phyloP scores from a whole-genome alignment of 2,888 invertebrate genomes.

The Chrysodeixis includens region DNA sequence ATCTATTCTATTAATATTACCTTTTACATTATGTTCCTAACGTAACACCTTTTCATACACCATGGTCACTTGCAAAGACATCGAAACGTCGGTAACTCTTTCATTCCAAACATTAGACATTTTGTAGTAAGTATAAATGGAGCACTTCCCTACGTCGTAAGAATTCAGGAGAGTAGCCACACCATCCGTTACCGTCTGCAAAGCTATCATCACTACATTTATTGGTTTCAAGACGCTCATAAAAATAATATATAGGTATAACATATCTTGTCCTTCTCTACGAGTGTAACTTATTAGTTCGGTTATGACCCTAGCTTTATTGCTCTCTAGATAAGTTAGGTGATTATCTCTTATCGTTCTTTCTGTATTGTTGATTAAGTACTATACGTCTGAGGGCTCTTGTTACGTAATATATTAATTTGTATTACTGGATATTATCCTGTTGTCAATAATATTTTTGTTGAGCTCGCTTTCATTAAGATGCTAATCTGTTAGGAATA shows the following conservation, averaged over 20 bases:
- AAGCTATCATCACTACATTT: conserved; percentile 58
- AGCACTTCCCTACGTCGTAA: conserved; percentile 5
- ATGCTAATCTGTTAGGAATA: background rate
- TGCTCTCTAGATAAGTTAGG: conserved; percentile 56
- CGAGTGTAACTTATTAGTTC: conserved; percentile 57
- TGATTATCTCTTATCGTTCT: conserved; percentile 59
- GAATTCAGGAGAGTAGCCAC: conserved; percentile 24
- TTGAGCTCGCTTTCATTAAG: background rate
- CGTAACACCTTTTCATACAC: too few species aligned
- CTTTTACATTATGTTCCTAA: too few species aligned
- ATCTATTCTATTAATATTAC: too few species aligned
- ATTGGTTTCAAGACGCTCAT: conserved; percentile 69
- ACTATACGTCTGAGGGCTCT: conserved; percentile 43
- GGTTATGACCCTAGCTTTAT: conserved; percentile 54
- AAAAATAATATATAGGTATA: conserved; percentile 75
- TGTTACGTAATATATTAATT: conserved; percentile 48
- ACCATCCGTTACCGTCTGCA: conserved; percentile 46
- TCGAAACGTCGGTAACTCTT: background rate
- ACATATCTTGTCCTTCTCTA: conserved; percentile 49
- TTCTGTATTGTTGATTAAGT: conserved; percentile 58
- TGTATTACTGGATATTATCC: conserved; percentile 22
- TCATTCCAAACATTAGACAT: background rate
- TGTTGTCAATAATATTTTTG: conserved; percentile 10
- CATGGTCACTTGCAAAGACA: too few species aligned
- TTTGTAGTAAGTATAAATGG: background rate